Conservation (phyloP, 1,140 invertebrate species). For the Drosophila orosa region DNA sequence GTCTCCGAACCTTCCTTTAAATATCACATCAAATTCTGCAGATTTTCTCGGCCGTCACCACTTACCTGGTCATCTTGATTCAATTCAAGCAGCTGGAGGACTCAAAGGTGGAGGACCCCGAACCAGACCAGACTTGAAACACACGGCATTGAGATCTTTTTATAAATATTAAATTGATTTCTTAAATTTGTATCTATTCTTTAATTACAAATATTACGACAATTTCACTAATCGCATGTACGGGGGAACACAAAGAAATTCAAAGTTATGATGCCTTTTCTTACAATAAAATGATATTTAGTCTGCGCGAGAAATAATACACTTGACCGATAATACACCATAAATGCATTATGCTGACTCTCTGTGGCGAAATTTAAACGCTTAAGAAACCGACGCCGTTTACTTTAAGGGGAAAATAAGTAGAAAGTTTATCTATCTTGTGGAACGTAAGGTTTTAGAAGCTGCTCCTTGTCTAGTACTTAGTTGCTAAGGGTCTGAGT, state of each 20-base stretch:
- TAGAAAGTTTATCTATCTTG: slow-evolving; percentile 10
- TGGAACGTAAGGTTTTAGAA: slow-evolving; percentile 29
- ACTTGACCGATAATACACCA: slow-evolving; percentile 32
- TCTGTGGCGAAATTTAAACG: slow-evolving; percentile 21
- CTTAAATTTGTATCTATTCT: slow-evolving; percentile 50
- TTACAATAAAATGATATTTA: slow-evolving; percentile 33
- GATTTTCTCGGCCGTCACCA: slow-evolving; percentile 83
- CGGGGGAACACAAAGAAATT: slow-evolving; percentile 26
- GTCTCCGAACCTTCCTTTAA: neutral
- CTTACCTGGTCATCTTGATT: slow-evolving; percentile 80
- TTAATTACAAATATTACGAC: slow-evolving; percentile 68
- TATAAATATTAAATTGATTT: slow-evolving; percentile 18
- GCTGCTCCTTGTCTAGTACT: slow-evolving; percentile 29
- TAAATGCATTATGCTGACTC: slow-evolving; percentile 32
- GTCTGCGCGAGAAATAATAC: slow-evolving; percentile 28
- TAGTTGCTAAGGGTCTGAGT: slow-evolving; percentile 39
- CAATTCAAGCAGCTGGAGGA: slow-evolving; percentile 83
- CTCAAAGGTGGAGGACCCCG: slow-evolving; percentile 66
- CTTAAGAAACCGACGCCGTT: slow-evolving; percentile 63
- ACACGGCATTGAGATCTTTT: neutral
- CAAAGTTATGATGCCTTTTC: slow-evolving; percentile 1
- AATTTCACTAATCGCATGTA: slow-evolving; percentile 66
- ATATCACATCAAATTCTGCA: slow-evolving; percentile 18
- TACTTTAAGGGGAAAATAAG: neutral
- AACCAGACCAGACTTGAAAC: slow-evolving; percentile 18